Evolutionary conservation across 2,888 invertebrate species (phyloP).

Genomic region (Myopa testacea): DNA sequence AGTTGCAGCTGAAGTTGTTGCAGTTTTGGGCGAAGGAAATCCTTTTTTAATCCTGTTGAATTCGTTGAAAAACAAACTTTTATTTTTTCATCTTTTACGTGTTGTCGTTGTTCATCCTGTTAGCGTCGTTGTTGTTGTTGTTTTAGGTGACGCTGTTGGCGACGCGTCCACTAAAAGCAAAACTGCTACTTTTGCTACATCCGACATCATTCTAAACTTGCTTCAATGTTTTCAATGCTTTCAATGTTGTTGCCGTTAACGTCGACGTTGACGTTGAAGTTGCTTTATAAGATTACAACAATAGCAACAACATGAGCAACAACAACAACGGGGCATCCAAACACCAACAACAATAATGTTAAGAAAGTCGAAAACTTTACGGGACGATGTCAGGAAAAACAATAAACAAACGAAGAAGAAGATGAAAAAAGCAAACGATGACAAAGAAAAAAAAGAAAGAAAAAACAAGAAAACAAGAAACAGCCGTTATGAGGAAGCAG

Average conservation of each 20-base stretch:
- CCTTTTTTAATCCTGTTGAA: conserved; percentile 30
- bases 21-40: background rate
- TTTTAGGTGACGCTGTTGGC: background rate
- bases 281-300: conserved; percentile 2
- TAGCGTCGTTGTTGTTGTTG: background rate
- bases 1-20: conserved; percentile 22
- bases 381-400: background rate
- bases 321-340: background rate
- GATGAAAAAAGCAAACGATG: background rate
- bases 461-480: background rate
- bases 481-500: background rate
- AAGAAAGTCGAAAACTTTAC: conserved; percentile 9
- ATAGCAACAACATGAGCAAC: conserved; percentile 3
- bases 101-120: background rate
- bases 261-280: background rate
- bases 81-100: conserved; percentile 26
- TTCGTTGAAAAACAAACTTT: conserved; percentile 25
- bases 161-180: background rate
- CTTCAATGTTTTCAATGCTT: conserved; percentile 2
- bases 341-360: background rate
- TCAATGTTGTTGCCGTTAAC: background rate
- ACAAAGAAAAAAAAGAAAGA: background rate
- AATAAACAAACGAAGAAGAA: background rate
- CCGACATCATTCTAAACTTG: conserved; percentile 19
- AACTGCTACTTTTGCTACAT: background rate